Base-by-base conservation (phyloP, 2,888 invertebrate genomes). In the Ichneumon xanthorius region DNA sequence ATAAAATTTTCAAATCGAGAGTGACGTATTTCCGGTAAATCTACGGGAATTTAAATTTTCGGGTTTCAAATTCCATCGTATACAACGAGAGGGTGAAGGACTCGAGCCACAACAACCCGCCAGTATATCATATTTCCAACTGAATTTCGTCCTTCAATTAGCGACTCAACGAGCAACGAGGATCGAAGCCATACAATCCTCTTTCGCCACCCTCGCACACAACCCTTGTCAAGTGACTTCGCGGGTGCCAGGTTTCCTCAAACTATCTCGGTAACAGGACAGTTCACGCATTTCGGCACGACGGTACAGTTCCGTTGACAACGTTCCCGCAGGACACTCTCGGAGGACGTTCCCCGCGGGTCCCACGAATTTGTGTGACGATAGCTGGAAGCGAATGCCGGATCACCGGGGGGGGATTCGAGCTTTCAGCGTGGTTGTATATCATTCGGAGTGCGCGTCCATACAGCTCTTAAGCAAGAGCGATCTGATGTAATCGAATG, bases 91-190 rank as follows among this genome's bases (percentile, higher is more conserved):
- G 3, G 14, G 14, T 2, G 40, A 40, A 40, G 9, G 1, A 9
- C 40, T 40, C 40, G 40, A 40, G 40, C 40, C 40, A 11, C 40
- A 40, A 11, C 9, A 2, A 11, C 19, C 26, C 19, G 45, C 82
- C 4, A 4, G 45, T 45, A 84, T 86, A 88, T 89, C 90, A 90
- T 89, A 89, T 90, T 91, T 90, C 89, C 88, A 88, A 90, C 90
- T 90, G 89, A 91, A 92, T 91, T 90, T 90, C 89, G 88, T 89
- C 90, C 89, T 90, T 90, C 88, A 90, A 92, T 92, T 91, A 92
- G 89, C 85, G 89, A 89, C 88, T 88, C 87, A 88, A 88, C 86
- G 87, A 80, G 84, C 85, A 77, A 45, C 67, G 82, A 88, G 77
- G 80, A 83, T 82, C 84, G 84, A 37, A 55, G 84, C 67, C 61